Base-by-base conservation (phyloP, 2,113 vertebrate genomes). In the Calonectris borealis region DNA sequence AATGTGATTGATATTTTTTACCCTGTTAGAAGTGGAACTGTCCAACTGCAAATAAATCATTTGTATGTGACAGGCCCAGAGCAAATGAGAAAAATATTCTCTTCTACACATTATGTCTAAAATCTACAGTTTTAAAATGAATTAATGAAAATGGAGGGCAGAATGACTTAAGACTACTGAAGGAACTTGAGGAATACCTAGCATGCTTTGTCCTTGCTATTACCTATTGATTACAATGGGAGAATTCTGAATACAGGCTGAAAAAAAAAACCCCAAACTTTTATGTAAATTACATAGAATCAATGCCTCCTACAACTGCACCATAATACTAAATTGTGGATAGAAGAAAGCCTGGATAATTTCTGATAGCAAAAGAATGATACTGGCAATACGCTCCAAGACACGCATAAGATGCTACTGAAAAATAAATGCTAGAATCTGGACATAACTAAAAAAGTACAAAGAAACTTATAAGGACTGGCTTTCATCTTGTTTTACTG, bases 11-110 rank as follows among this genome's bases (percentile, higher is more conserved):
- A 78, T 93, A 55, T 8, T 78, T 94, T 91, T 94, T 18, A 62
- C 44, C 13, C 66, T 61, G 31, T 34, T 83, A 65, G 75, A 87
- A 91, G 61, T 44, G 19, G 64, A 88, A 17, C 44, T 20, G 26
- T 64, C 73, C 68, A 80, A 85, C 54, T 84, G 80, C 40, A 83
- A 40, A 94, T 94, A 91, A 96, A 92, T 94, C 52, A 79, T 82
- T 69, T 87, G 18, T 44, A 79, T 62, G 81, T 69, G 86, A 82
- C 44, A 40, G 49, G 27, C 42, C 10, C 72, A 91, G 58, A 68
- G 65, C 29, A 79, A 92, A 89, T 17, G 81, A 76, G 73, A 83
- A 86, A 58, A 94, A 86, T 34, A 95, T 65, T 84, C 40, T 80
- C 42, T 88, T 65, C 49, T 69, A 62, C 38, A 29, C 14, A 40